phyloP scores from a whole-genome alignment of 2,113 vertebrate genomes.

The Coracopsis vasa region DNA sequence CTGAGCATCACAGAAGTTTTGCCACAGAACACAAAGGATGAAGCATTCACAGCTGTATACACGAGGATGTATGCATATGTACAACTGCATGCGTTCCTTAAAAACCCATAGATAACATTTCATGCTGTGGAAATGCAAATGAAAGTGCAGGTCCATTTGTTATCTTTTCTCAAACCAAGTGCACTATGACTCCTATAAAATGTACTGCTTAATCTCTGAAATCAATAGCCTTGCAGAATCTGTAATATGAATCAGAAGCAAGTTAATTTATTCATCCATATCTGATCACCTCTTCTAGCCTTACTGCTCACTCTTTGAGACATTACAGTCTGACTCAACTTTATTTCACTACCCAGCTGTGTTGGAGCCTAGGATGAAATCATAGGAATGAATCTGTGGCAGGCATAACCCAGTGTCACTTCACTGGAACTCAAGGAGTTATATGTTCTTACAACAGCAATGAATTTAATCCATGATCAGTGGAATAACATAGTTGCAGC shows the following conservation, averaged over 20 bases:
- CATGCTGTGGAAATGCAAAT: background rate
- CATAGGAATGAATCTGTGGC: background rate
- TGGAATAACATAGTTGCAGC: background rate
- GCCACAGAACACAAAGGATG: background rate
- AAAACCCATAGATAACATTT: background rate
- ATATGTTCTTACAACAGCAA: background rate
- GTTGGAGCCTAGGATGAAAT: background rate
- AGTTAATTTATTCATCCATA: background rate
- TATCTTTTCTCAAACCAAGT: background rate
- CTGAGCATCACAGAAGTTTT: background rate
- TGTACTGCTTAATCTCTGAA: background rate
- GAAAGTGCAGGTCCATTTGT: background rate
- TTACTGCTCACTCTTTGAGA: background rate
- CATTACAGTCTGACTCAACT: background rate
- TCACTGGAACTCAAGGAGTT: background rate
- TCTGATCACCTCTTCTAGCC: background rate
- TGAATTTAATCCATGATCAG: background rate
- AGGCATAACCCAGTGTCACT: background rate
- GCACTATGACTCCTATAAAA: background rate
- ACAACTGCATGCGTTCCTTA: background rate
- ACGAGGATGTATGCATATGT: background rate
- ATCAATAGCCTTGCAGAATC: background rate
- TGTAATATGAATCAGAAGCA: background rate
- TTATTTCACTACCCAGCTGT: background rate
- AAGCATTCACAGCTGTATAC: fast-evolving